Base-by-base conservation (phyloP, 2,797 vertebrate species). In the Anguilla megastoma region DNA sequence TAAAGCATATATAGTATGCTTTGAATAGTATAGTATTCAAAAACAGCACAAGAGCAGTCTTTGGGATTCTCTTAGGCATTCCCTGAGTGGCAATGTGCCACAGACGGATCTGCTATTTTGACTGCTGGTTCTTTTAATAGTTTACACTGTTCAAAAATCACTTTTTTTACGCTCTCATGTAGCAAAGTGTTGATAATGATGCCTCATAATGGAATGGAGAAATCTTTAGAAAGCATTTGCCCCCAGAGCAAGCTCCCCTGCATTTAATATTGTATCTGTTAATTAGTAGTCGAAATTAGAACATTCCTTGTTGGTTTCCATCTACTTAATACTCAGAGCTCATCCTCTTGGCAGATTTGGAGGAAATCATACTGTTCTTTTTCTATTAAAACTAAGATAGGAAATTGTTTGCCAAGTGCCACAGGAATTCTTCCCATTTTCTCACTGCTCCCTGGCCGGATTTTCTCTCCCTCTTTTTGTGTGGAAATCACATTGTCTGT, bases 311-410 rank as follows among this genome's bases (percentile, higher is more conserved):
- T 96, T 96, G 95, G 96, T 97, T 97, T 97, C 96, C 95, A 95
- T 96, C 95, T 96, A 91, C 95, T 95, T 95, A 96, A 96, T 97
- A 97, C 96, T 95, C 96, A 96, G 93, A 97, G 96, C 96, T 96
- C 96, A 97, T 97, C 96, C 96, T 94, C 95, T 96, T 96, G 95
- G 95, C 95, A 96, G 95, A 96, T 96, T 96, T 96, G 95, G 97
- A 97, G 96, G 96, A 96, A 97, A 97, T 96, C 96, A 97, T 96
- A 95, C 94, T 96, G 96, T 96, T 97, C 96, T 96, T 97, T 96
- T 87, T 97, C 96, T 97, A 97, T 96, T 97, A 97, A 97, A 97
- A 95, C 0, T 95, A 95, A 96, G 96, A 91, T 93, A 95, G 95
- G 95, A 96, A 97, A 96, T 95, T 95, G 95, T 97, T 97, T 97